Evolutionary conservation across 1,140 invertebrate species (phyloP), one percentile per base, ranked within the genome.

Genomic region (Zophobas atratus): DNA sequence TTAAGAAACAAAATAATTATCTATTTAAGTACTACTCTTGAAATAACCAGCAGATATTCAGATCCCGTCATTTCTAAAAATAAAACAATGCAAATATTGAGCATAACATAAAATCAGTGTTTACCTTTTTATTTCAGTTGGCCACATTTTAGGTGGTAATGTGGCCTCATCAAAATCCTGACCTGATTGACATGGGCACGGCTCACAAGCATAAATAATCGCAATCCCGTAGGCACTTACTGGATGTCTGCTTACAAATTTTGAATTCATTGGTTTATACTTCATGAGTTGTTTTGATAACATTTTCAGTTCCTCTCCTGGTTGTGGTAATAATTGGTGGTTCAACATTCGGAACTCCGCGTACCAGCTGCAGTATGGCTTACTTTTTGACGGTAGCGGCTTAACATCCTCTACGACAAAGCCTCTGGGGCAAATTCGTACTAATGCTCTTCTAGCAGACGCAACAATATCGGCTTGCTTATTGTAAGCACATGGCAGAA

Each of bases 241-340:
- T 34, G 33, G 20, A 63, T 63, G 57, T 36, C 57, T 5, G 33
- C 57, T 63, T 33, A 63, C 33, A 63, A 63, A 20, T 34, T 63
- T 63, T 5, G 57, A 63, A 20, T 63, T 63, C 5, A 36, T 20
- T 2, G 57, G 33, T 63, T 63, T 63, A 63, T 38, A 38, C 20
- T 20, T 63, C 57, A 63, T 63, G 5, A 63, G 57, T 34, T 63
- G 2, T 20, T 34, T 5, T 5, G 57, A 63, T 2, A 63, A 5
- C 5, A 20, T 34, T 63, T 63, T 5, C 33, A 63, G 33, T 34
- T 63, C 34, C 33, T 63, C 5, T 5, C 57, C 57, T 20, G 57
- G 57, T 63, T 1, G 3, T 63, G 57, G 57, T 20, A 63, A 34
- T 5, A 20, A 5, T 63, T 33, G 5, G 33, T 63, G 35, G 33